phyloP scores from a whole-genome alignment of 2,888 invertebrate species.

The Epinotia bilunana region DNA sequence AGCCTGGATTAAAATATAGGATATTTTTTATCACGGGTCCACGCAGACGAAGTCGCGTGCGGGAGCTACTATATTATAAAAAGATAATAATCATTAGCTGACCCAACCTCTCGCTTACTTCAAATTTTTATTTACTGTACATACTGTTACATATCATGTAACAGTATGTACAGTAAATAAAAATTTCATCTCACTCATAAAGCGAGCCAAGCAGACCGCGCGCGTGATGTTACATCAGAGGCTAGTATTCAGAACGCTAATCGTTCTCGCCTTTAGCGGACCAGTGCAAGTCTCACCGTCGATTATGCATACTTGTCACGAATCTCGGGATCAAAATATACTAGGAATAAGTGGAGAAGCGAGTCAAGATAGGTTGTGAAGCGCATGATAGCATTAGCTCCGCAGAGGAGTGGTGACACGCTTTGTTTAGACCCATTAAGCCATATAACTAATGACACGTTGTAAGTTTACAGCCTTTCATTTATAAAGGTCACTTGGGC shows the following conservation, averaged over 20 bases:
- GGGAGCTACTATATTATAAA: too few species aligned
- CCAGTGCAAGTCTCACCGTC: neutral
- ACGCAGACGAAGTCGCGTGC: too few species aligned
- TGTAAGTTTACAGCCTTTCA: conserved; percentile 26
- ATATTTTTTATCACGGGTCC: too few species aligned
- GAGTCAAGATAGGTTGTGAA: neutral
- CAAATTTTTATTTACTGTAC: neutral
- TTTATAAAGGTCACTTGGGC: conserved; percentile 25
- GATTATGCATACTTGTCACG: neutral
- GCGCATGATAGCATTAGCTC: conserved; percentile 5
- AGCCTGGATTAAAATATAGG: too few species aligned
- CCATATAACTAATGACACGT: conserved; percentile 22
- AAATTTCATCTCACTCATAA: conserved; percentile 16
- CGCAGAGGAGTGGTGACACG: conserved; percentile 24
- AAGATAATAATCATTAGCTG: too few species aligned
- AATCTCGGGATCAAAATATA: neutral
- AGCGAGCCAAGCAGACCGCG: conserved; percentile 7
- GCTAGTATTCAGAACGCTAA: neutral
- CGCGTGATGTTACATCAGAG: conserved; percentile 16
- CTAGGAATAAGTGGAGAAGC: neutral
- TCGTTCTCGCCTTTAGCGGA: neutral
- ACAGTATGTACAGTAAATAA: too few species aligned
- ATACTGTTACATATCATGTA: neutral
- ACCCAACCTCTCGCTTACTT: neutral
- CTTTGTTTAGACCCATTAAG: conserved; percentile 24